Evolutionary conservation across 2,113 vertebrate species (phyloP).

Genomic region (Rhinogobius similis): DNA sequence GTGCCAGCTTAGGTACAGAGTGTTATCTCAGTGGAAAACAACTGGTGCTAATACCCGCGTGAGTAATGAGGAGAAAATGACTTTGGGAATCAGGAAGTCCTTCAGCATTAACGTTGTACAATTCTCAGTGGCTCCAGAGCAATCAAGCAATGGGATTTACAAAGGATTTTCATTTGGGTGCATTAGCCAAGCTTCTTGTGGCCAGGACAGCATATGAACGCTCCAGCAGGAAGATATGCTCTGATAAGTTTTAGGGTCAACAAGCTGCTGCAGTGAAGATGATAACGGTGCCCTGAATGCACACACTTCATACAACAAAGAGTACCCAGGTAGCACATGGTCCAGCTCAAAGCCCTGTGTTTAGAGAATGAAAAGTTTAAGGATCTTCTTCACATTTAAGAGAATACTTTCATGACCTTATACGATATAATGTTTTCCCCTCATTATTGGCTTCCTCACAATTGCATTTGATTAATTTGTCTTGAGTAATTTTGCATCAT

Average conservation of each 20-base stretch:
- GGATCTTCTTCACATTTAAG: neutral
- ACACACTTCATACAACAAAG: constrained; percentile 38
- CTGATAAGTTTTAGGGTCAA: constrained; percentile 79
- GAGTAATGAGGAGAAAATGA: constrained; percentile 70
- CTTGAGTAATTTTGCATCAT: too few relatives aligned
- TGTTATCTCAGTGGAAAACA: constrained; percentile 60
- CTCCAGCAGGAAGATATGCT: constrained; percentile 66
- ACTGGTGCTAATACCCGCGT: constrained; percentile 54
- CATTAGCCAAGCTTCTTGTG: constrained; percentile 73
- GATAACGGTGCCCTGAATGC: constrained; percentile 47
- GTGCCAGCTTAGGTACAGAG: constrained; percentile 37
- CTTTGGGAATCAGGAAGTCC: constrained; percentile 74
- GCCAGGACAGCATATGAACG: constrained; percentile 62
- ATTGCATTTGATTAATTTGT: too few relatives aligned
- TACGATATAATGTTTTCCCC: neutral
- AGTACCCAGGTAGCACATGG: constrained; percentile 44
- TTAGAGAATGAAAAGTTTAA: neutral
- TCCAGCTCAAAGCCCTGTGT: too few relatives aligned
- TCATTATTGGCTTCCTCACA: neutral
- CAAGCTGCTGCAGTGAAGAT: constrained; percentile 69
- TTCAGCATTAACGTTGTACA: constrained; percentile 72
- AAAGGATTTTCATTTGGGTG: constrained; percentile 78
- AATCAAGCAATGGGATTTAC: constrained; percentile 77
- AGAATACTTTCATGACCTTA: constrained; percentile 38
- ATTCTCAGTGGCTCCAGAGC: constrained; percentile 74